These are phyloP conservation scores for Polymixis lichenea DNA, from an alignment of 2,888 invertebrate genomes.

Conservation along the genomic window DNA sequence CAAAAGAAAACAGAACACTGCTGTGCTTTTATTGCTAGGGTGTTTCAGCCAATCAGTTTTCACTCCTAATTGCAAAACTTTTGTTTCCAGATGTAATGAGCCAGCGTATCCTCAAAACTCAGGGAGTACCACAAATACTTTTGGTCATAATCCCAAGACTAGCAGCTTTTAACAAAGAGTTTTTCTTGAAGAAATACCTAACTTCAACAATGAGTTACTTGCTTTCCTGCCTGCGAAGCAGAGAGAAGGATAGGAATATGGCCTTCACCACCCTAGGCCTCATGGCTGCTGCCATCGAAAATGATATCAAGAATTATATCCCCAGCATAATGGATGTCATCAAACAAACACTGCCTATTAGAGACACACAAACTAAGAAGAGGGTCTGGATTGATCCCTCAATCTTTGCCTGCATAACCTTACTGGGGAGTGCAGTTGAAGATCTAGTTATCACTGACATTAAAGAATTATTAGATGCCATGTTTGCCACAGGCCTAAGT, in stretches of 20 bases:
- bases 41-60: not conserved
- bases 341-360: conserved; percentile 93
- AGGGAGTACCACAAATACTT: conserved; percentile 96
- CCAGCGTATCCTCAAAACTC: conserved; percentile 93
- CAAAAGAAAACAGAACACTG: too few species aligned
- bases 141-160: conserved; percentile 96
- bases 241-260: conserved; percentile 96
- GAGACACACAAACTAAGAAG: conserved; percentile 94
- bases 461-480: conserved; percentile 95
- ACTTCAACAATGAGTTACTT: conserved; percentile 94
- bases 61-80: not conserved
- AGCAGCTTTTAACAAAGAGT: conserved; percentile 97
- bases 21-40: not conserved
- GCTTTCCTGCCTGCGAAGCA: conserved; percentile 93
- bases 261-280: conserved; percentile 98
- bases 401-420: conserved; percentile 97
- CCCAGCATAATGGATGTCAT: conserved; percentile 96
- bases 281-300: conserved; percentile 96
- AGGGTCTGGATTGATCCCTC: conserved; percentile 94
- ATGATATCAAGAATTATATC: conserved; percentile 94
- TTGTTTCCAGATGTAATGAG: conserved; percentile 93
- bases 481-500: conserved; percentile 97
- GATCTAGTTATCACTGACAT: conserved; percentile 94
- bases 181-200: conserved; percentile 94
- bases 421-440: conserved; percentile 96